These are phyloP conservation scores for Motacilla alba DNA, from an alignment of 2,113 vertebrate genomes.

Conservation along the genomic window DNA sequence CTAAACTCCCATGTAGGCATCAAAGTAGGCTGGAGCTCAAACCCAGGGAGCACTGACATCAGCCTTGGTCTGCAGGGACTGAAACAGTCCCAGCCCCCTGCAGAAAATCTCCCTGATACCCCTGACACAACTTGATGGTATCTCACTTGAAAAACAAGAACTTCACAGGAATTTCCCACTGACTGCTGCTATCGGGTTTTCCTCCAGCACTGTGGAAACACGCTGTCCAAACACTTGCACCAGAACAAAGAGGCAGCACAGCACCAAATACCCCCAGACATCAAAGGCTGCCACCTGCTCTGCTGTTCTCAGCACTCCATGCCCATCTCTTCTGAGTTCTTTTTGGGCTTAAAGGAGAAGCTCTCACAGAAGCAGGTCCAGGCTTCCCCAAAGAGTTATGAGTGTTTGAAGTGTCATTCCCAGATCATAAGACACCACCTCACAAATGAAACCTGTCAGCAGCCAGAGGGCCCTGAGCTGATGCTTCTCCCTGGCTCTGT, in stretches of 20 bases:
- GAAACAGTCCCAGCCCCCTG: not conserved
- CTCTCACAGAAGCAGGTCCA: not conserved
- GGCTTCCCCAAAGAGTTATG: not conserved
- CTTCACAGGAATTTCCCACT: not conserved
- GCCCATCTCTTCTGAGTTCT: not conserved
- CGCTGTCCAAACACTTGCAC: not conserved
- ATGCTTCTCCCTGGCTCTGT: not conserved
- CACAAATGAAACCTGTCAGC: not conserved
- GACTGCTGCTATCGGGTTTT: no score
- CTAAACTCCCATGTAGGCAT: not conserved
- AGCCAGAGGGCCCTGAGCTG: not conserved
- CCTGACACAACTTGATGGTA: not conserved
- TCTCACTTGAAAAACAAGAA: not conserved
- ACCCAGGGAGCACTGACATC: not conserved
- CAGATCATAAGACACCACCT: not conserved
- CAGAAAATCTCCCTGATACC: not conserved
- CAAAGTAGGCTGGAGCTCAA: not conserved
- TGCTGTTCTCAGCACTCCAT: rapidly evolving
- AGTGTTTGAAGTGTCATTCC: not conserved
- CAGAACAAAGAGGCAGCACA: not conserved
- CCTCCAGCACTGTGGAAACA: not conserved
- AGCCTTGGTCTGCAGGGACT: not conserved
- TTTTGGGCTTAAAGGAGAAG: not conserved
- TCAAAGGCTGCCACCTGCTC: not conserved
- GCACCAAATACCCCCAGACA: not conserved